Percentiles rank a stretch among this genome's conserved stretches.
Evolutionary conservation across 2,888 invertebrate genomes (phyloP).

Genomic region (Mamestra brassicae): DNA sequence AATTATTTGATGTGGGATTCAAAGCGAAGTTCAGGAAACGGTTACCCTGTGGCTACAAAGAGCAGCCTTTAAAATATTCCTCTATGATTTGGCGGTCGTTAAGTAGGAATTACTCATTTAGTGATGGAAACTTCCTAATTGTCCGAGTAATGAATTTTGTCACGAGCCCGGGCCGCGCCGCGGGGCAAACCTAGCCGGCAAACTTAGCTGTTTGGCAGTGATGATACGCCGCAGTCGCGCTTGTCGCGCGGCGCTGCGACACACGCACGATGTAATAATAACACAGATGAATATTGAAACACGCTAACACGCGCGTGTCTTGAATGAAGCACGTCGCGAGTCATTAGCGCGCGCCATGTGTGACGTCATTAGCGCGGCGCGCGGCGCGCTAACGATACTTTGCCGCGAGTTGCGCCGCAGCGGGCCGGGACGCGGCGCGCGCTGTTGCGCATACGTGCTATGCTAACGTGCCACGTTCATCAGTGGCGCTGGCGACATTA

Average conservation of each 20-base stretch:
- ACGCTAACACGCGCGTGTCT: slow-evolving; percentile 2
- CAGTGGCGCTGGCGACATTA: neutral
- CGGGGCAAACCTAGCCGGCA: neutral
- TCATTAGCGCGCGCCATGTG: slow-evolving; percentile 19
- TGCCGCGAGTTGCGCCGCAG: slow-evolving; percentile 6
- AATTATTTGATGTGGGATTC: no score
- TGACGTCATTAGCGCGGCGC: slow-evolving; percentile 25
- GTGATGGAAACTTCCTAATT: neutral
- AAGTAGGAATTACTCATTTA: neutral
- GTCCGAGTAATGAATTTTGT: neutral
- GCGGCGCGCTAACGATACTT: slow-evolving; percentile 28
- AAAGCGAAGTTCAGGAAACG: no score
- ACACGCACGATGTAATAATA: neutral
- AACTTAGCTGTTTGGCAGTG: no score
- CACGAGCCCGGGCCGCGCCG: neutral
- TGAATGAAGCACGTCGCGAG: slow-evolving; percentile 16
- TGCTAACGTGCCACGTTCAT: slow-evolving; percentile 5
- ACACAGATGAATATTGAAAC: slow-evolving; percentile 3
- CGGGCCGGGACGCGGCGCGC: neutral
- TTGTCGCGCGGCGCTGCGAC: neutral
- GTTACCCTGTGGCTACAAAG: no score
- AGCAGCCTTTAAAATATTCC: no score
- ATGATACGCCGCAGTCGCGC: neutral
- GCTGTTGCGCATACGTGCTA: neutral
- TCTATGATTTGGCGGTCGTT: neutral